Evolutionary conservation across 2,113 vertebrate species (phyloP).

Genomic region (Oenanthe oenanthe): DNA sequence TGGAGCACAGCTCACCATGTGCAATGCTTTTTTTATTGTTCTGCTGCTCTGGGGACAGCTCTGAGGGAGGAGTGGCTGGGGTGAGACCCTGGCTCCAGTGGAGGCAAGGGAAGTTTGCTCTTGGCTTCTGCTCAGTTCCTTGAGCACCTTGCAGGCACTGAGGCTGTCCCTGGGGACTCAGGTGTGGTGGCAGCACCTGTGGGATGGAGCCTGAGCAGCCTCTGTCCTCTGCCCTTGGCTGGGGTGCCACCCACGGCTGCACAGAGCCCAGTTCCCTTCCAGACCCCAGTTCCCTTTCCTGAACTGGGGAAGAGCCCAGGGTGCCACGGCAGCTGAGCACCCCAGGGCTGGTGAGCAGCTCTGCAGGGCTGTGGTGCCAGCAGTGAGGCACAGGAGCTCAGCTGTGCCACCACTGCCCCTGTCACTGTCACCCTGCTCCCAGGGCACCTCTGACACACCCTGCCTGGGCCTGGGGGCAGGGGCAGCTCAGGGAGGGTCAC

Average conservation of each 20-base stretch:
- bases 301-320: rapidly evolving
- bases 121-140: not conserved
- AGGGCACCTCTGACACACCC: not conserved
- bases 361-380: not conserved
- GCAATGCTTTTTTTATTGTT: not conserved
- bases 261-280: not conserved
- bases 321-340: not conserved
- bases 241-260: rapidly evolving
- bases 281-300: not conserved
- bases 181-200: rapidly evolving
- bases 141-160: not conserved
- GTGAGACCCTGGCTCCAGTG: not conserved
- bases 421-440: not conserved
- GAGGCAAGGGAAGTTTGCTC: not conserved
- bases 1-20: not conserved
- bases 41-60: not conserved
- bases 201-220: not conserved
- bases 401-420: not conserved
- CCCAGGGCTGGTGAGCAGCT: rapidly evolving
- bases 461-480: not conserved
- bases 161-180: not conserved
- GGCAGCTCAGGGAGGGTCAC: not conserved
- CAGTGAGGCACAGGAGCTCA: not conserved
- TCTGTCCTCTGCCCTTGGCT: rapidly evolving
- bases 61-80: not conserved